phyloP scores from a whole-genome alignment of 2,797 vertebrate species.

The Enoplosus armatus region DNA sequence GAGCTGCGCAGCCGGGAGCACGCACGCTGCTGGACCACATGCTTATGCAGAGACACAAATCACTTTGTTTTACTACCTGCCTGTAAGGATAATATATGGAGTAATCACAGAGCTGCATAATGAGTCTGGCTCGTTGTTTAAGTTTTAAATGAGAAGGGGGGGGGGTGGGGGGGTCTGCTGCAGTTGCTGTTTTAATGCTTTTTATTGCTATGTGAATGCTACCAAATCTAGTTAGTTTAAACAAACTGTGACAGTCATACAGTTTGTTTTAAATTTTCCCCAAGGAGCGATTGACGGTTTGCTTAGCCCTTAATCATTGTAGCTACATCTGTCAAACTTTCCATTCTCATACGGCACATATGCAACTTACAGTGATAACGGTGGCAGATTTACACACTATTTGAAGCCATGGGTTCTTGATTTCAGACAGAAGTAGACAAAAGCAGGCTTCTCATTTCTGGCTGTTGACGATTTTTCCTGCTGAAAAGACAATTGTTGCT shows the following conservation, averaged over 20 bases:
- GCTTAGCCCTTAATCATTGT: constrained; percentile 21
- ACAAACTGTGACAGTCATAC: constrained; percentile 20
- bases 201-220: constrained; percentile 24
- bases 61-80: constrained; percentile 72
- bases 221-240: constrained; percentile 33
- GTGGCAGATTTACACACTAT: neutral
- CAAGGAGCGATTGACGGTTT: constrained; percentile 18
- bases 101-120: constrained; percentile 73
- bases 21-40: constrained; percentile 35
- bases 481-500: neutral
- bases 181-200: constrained; percentile 51
- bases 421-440: constrained; percentile 1
- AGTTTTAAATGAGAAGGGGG: constrained; percentile 50
- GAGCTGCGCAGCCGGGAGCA: constrained; percentile 48
- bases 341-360: neutral
- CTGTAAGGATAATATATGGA: constrained; percentile 68
- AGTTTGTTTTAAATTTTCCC: neutral
- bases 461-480: neutral
- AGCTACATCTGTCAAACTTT: constrained; percentile 14
- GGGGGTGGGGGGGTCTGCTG: constrained; percentile 31
- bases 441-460: neutral
- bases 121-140: constrained; percentile 60
- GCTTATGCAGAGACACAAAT: constrained; percentile 69
- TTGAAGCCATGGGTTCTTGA: neutral
- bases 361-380: neutral